Percentiles rank a stretch among this genome's conserved stretches.
phyloP scores from a whole-genome alignment of 2,888 invertebrate species.

The Drosophila lutescens region DNA sequence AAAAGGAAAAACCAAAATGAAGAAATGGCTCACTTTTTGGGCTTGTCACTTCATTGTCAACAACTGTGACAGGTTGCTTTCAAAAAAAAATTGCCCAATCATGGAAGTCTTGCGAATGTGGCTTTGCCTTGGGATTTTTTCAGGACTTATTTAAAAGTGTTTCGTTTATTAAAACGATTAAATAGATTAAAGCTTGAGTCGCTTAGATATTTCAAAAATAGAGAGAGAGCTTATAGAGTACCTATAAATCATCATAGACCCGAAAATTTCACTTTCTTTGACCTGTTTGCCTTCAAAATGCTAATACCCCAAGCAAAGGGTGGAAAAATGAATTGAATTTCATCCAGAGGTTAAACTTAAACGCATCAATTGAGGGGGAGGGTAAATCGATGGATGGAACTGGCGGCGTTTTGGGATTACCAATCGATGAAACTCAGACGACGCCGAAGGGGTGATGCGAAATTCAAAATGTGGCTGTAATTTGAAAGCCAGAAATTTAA shows the following conservation, averaged over 20 bases:
- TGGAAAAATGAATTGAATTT: background rate
- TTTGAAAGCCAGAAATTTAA: background rate
- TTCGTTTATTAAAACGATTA: background rate
- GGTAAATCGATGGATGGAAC: conserved; percentile 29
- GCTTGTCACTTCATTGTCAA: conserved; percentile 27
- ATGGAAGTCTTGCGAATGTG: background rate
- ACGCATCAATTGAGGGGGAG: background rate
- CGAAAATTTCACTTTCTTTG: background rate
- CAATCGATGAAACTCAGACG: conserved; percentile 35
- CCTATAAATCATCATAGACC: background rate
- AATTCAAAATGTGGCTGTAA: background rate
- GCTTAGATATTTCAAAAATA: background rate
- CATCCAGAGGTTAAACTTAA: conserved; percentile 4
- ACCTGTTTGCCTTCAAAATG: background rate
- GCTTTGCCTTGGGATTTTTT: background rate
- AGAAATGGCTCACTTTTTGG: conserved; percentile 12
- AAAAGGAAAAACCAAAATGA: background rate
- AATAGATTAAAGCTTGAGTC: background rate
- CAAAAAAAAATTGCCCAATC: conserved; percentile 2
- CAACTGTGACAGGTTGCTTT: conserved; percentile 31
- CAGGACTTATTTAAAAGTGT: no score
- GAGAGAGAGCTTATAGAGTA: background rate
- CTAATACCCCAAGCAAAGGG: background rate
- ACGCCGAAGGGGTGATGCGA: background rate
- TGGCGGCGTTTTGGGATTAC: conserved; percentile 39